phyloP scores from a whole-genome alignment of 2,113 vertebrate genomes.

The Ranitomeya variabilis region DNA sequence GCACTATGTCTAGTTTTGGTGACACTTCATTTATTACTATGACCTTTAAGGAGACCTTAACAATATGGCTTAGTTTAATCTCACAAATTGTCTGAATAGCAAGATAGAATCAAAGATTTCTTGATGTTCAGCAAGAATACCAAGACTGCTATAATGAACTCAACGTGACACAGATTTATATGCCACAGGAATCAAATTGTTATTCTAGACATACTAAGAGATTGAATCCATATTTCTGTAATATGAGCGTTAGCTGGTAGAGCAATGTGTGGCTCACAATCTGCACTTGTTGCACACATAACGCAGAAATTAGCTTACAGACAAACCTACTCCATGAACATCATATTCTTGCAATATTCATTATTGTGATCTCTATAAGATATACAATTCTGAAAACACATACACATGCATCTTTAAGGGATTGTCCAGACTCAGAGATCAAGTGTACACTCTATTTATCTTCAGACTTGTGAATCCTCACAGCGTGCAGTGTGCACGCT shows the following conservation, averaged over 20 bases:
- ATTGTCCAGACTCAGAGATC: not conserved
- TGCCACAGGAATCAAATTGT: slow-evolving; percentile 20
- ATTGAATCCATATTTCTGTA: slow-evolving; percentile 36
- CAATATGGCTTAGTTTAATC: slow-evolving; percentile 48
- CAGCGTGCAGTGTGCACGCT: no score
- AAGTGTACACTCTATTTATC: no score
- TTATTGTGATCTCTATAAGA: not conserved
- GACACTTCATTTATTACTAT: slow-evolving; percentile 42
- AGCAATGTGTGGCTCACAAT: not conserved
- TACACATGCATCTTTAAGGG: not conserved
- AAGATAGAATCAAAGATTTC: slow-evolving; percentile 44
- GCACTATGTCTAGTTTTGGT: slow-evolving; percentile 12
- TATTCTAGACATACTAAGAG: not conserved
- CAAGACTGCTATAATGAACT: slow-evolving; percentile 7
- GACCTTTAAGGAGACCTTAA: slow-evolving; percentile 41
- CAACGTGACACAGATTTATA: slow-evolving; percentile 11
- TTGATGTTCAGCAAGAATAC: slow-evolving; percentile 30
- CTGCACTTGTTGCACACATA: not conserved
- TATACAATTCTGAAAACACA: not conserved
- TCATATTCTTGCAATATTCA: not conserved
- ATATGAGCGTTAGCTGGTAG: not conserved
- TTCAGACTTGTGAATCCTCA: no score
- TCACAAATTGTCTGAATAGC: slow-evolving; percentile 13
- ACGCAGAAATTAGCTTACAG: not conserved
- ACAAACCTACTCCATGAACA: not conserved